These are phyloP conservation scores for Centropus unirufus DNA, from an alignment of 2,113 vertebrate genomes.

Conservation along the genomic window DNA sequence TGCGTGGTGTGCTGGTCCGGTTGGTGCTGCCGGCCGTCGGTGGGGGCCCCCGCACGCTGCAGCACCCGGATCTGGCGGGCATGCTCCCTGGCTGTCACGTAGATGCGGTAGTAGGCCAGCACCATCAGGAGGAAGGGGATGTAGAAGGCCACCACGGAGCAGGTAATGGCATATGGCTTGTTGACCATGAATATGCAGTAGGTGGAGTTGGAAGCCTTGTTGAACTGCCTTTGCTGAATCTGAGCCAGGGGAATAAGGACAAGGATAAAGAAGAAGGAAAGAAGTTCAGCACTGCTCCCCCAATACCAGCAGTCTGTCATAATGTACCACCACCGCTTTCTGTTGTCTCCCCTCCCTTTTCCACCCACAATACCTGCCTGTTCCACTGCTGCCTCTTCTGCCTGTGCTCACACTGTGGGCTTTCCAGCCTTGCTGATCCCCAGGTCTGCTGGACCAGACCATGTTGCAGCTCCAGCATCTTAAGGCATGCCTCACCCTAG, in stretches of 20 bases:
- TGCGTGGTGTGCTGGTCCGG: slow-evolving; percentile 90
- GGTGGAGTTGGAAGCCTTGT: slow-evolving; percentile 87
- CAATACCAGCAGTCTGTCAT: background rate
- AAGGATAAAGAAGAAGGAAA: background rate
- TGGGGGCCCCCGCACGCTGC: slow-evolving; percentile 86
- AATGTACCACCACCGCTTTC: background rate
- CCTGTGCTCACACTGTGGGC: background rate
- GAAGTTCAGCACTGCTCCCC: background rate
- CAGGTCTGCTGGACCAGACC: background rate
- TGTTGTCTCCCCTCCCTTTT: background rate
- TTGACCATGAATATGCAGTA: slow-evolving; percentile 99
- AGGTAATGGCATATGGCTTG: slow-evolving; percentile 97
- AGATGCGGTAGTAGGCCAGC: slow-evolving; percentile 98
- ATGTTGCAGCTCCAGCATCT: background rate
- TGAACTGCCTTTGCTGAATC: slow-evolving; percentile 89
- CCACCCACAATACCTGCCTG: fast-evolving
- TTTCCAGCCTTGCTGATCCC: background rate
- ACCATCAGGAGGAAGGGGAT: slow-evolving; percentile 95
- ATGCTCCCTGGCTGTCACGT: slow-evolving; percentile 91
- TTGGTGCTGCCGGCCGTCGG: slow-evolving; percentile 72
- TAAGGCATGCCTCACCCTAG: background rate
- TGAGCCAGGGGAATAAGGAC: slow-evolving; percentile 29
- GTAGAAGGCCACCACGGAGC: slow-evolving; percentile 98
- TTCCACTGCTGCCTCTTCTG: background rate
- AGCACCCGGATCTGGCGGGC: slow-evolving; percentile 92